Conservation (phyloP, 2,113 vertebrate genomes). For the Dromiciops gliroides region DNA sequence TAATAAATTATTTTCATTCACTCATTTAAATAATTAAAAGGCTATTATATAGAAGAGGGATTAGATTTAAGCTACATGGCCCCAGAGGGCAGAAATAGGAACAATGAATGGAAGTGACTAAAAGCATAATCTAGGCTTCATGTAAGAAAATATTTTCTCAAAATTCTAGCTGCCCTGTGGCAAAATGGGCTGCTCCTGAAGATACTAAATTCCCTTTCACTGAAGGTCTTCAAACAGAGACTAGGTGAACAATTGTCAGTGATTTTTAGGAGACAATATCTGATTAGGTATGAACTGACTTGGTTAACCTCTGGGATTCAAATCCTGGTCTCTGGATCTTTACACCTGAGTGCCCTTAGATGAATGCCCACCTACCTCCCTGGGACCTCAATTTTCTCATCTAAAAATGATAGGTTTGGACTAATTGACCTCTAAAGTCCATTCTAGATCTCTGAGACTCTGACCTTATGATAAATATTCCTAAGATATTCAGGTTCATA, state of each 20-base stretch:
- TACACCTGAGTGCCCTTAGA: neutral
- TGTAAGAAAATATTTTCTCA: neutral
- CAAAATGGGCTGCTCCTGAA: neutral
- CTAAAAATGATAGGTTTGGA: neutral
- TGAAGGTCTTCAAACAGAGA: neutral
- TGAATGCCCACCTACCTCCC: neutral
- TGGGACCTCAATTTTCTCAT: neutral
- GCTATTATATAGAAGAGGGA: neutral
- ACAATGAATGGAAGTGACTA: neutral
- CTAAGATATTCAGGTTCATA: neutral
- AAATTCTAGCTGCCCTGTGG: neutral
- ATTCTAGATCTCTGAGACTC: neutral
- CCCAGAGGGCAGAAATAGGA: neutral
- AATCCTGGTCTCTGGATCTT: neutral
- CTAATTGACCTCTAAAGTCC: neutral
- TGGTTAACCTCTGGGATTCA: neutral
- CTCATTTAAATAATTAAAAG: neutral
- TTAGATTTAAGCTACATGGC: neutral
- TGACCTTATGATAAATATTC: neutral
- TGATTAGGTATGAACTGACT: neutral
- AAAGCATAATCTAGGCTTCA: neutral
- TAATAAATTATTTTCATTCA: neutral
- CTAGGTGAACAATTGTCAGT: neutral
- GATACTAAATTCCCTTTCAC: neutral
- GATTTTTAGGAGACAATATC: neutral